These are phyloP conservation scores for Cyphomyrus discorhynchus DNA, from an alignment of 2,113 vertebrate species.

Conservation along the genomic window DNA sequence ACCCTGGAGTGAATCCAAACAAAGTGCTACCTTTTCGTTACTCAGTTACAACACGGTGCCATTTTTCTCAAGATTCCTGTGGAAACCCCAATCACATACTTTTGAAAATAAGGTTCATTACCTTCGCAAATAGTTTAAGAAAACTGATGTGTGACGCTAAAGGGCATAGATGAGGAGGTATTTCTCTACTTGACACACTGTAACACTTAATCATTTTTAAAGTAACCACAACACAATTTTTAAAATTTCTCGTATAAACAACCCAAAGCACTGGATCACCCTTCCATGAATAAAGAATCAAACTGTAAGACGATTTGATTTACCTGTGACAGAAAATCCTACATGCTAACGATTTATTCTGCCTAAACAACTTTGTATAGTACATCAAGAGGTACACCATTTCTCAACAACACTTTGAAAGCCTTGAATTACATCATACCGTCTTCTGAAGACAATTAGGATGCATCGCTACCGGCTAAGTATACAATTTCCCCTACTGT, in stretches of 20 bases:
- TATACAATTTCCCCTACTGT: slow-evolving; percentile 36
- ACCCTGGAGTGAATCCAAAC: not conserved
- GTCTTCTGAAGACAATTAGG: slow-evolving; percentile 42
- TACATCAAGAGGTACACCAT: slow-evolving; percentile 54
- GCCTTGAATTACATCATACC: slow-evolving; percentile 41
- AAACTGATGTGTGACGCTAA: not conserved
- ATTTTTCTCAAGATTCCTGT: not conserved
- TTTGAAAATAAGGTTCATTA: not conserved
- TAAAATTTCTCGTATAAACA: not conserved
- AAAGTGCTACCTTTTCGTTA: not conserved
- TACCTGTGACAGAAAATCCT: slow-evolving; percentile 44
- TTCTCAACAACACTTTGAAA: slow-evolving; percentile 51
- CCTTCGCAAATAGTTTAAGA: not conserved
- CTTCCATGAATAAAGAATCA: not conserved
- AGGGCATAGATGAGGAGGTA: not conserved
- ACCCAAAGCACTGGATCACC: not conserved
- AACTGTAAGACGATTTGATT: not conserved
- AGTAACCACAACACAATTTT: not conserved
- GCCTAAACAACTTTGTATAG: slow-evolving; percentile 50
- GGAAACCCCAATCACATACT: not conserved
- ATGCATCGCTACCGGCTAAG: slow-evolving; percentile 52
- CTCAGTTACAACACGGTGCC: not conserved
- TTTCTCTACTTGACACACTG: not conserved
- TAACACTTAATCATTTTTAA: slow-evolving; percentile 10
- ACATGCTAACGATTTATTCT: slow-evolving; percentile 51